Percentiles rank a stretch among this genome's conserved stretches.
These are phyloP conservation scores for Calyptommatus sinebrachiatus DNA, from an alignment of 2,113 vertebrate species.

Conservation along the genomic window DNA sequence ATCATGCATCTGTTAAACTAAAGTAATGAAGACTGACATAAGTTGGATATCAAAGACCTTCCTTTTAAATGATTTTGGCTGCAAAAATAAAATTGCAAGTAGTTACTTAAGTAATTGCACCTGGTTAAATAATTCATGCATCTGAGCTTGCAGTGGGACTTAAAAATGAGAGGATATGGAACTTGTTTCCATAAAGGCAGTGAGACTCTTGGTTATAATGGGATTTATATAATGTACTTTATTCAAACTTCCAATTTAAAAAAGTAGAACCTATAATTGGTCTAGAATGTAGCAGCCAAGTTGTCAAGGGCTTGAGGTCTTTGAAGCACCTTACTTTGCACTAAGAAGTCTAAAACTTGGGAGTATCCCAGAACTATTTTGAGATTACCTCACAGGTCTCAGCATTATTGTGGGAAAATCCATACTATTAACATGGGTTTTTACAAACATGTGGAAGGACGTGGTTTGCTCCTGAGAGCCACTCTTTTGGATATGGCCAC, in stretches of 20 bases:
- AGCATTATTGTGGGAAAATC: no score
- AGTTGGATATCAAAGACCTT: conserved; percentile 52
- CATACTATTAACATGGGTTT: no score
- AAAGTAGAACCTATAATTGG: background rate
- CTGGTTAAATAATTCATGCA: conserved; percentile 52
- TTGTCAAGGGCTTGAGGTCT: background rate
- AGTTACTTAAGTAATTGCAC: conserved; percentile 51
- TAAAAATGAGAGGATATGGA: conserved; percentile 12
- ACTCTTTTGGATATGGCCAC: no score
- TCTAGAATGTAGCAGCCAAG: background rate
- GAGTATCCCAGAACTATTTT: no score
- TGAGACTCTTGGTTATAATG: background rate
- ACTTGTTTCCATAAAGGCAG: background rate
- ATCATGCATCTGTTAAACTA: conserved; percentile 46
- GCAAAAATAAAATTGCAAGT: conserved; percentile 59
- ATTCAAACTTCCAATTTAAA: background rate
- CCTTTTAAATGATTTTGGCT: conserved; percentile 61
- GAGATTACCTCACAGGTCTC: no score
- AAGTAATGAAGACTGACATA: conserved; percentile 58
- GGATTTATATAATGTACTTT: background rate
- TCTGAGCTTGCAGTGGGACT: conserved; percentile 27
- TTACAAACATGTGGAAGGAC: no score
- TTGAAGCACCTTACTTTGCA: background rate
- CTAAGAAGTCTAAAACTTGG: no score
- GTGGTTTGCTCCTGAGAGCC: no score